Evolutionary conservation across 2,113 vertebrate species (phyloP).

Genomic region (Pica pica): DNA sequence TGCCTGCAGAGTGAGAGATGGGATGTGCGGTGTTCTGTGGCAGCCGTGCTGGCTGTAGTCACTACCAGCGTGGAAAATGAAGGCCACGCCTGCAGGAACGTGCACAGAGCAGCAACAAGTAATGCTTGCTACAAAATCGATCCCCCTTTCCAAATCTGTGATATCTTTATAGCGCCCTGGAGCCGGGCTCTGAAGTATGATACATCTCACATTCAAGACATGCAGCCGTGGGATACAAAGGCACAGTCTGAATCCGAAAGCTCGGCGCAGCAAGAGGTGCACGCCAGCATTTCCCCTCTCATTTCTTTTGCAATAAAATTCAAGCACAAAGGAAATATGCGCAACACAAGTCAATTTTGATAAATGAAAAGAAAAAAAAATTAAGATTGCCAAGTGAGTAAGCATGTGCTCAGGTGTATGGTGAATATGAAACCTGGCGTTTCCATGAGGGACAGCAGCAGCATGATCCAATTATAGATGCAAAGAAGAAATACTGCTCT

Average conservation of each 20-base stretch:
- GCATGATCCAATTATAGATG: slow-evolving; percentile 54
- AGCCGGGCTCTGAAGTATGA: slow-evolving; percentile 19
- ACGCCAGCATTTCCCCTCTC: background rate
- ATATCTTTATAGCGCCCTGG: slow-evolving; percentile 4
- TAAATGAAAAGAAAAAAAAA: slow-evolving; percentile 43
- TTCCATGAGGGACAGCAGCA: slow-evolving; percentile 18
- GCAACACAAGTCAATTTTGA: slow-evolving; percentile 16
- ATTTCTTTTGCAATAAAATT: slow-evolving; percentile 43
- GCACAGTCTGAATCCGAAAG: background rate
- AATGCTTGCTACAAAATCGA: slow-evolving; percentile 55
- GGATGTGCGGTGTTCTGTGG: background rate
- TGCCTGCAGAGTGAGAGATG: slow-evolving; percentile 13
- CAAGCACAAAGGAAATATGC: background rate
- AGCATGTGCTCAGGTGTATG: slow-evolving; percentile 30
- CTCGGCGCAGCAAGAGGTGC: background rate
- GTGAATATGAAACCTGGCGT: slow-evolving; percentile 33
- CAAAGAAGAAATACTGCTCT: slow-evolving; percentile 57
- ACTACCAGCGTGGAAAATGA: slow-evolving; percentile 26
- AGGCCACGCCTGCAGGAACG: slow-evolving; percentile 61
- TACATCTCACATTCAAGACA: slow-evolving; percentile 30
- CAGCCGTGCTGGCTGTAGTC: background rate
- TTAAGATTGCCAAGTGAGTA: slow-evolving; percentile 35
- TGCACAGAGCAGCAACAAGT: slow-evolving; percentile 61
- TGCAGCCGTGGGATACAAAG: background rate
- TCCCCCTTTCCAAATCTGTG: slow-evolving; percentile 26